These are phyloP conservation scores for Drosophila flavopinicola DNA, from an alignment of 2,888 invertebrate species.

Conservation along the genomic window DNA sequence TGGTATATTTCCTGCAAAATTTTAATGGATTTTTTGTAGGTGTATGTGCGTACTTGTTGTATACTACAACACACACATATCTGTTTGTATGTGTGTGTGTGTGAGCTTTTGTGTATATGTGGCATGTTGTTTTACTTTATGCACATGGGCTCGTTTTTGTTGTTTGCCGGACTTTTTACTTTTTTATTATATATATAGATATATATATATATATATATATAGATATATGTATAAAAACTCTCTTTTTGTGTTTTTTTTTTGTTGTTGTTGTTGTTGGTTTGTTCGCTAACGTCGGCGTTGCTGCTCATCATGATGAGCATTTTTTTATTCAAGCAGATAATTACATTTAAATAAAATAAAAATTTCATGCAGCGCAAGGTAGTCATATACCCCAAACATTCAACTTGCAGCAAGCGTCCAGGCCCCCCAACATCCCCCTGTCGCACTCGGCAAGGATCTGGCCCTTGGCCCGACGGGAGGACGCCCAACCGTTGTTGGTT, in stretches of 20 bases:
- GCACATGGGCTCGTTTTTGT: conserved; percentile 44
- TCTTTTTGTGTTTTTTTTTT: conserved; percentile 28
- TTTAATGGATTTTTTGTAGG: conserved; percentile 65
- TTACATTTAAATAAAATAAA: conserved; percentile 85
- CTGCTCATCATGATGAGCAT: conserved; percentile 78
- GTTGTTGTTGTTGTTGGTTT: conserved; percentile 15
- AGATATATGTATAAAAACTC: too few species aligned
- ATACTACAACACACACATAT: conserved; percentile 3
- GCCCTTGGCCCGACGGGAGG: conserved; percentile 21
- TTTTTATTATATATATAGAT: conserved; percentile 29
- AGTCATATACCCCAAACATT: conserved; percentile 17
- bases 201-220: conserved; percentile 16
- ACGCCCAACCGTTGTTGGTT: conserved; percentile 47
- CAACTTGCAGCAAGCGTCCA: conserved; percentile 11
- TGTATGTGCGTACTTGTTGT: conserved; percentile 24
- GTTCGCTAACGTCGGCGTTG: conserved; percentile 18
- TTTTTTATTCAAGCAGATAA: conserved; percentile 83
- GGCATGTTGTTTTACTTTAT: conserved; percentile 58
- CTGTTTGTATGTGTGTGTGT: conserved; percentile 3
- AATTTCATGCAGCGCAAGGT: conserved; percentile 80
- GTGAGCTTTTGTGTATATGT: conserved; percentile 14
- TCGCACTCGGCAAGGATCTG: conserved; percentile 22
- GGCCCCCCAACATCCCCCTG: neutral
- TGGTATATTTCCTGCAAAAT: conserved; percentile 64
- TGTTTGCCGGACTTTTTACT: conserved; percentile 22